These are phyloP conservation scores for Vesta saturnalis DNA, from an alignment of 2,888 invertebrate genomes.

Conservation along the genomic window DNA sequence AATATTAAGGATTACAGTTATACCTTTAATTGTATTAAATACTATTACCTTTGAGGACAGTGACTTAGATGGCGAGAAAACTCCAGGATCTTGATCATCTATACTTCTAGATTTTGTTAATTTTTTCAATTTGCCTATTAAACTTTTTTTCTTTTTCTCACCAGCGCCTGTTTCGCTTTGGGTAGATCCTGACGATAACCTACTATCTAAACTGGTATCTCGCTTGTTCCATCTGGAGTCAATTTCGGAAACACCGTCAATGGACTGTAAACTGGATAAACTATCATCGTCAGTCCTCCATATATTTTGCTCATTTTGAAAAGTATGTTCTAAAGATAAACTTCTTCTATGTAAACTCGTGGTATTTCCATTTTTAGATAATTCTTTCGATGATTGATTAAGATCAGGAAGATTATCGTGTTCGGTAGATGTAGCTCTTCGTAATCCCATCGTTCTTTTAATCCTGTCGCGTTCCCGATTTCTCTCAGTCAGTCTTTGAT, in stretches of 20 bases:
- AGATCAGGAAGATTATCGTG: conserved; percentile 66
- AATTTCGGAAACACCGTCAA: conserved; percentile 61
- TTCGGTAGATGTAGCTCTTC: conserved; percentile 71
- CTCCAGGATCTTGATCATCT: conserved; percentile 69
- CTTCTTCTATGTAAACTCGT: conserved; percentile 74
- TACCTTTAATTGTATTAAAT: not conserved
- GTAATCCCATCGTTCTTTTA: conserved; percentile 57
- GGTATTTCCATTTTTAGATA: conserved; percentile 45
- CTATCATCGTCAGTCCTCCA: conserved; percentile 90
- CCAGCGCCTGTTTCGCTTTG: conserved; percentile 80
- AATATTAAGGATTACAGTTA: not conserved
- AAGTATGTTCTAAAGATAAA: conserved; percentile 76
- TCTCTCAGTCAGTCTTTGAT: conserved; percentile 65
- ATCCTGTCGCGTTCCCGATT: conserved; percentile 65
- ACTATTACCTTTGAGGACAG: conserved; percentile 66
- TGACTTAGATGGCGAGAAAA: conserved; percentile 53
- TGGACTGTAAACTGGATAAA: conserved; percentile 83
- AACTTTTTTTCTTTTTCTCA: conserved; percentile 79
- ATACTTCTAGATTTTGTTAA: conserved; percentile 86
- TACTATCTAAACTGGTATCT: conserved; percentile 83
- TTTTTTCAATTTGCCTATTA: conserved; percentile 86
- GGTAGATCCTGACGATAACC: conserved; percentile 84
- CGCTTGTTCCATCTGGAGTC: conserved; percentile 71
- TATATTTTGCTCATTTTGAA: conserved; percentile 71
- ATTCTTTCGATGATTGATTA: conserved; percentile 42